Base-by-base conservation (phyloP, 2,113 vertebrate species). In the Myotis yumanensis region DNA sequence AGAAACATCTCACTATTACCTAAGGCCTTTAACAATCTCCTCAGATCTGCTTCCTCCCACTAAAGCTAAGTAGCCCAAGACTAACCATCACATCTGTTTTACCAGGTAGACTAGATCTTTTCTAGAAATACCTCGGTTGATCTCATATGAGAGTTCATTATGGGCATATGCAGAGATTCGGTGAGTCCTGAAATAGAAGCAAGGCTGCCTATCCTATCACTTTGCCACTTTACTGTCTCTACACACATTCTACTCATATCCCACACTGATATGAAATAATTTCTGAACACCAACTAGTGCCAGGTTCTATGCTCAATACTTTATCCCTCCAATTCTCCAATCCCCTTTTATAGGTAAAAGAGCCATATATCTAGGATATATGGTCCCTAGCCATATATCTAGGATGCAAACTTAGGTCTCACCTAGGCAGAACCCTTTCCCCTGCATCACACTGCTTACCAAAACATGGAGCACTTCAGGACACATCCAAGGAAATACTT, bases 11-110 rank as follows among this genome's bases (percentile, higher is more conserved):
- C 30, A 64, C 51, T 69, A 92, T 75, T 51, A 81, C 35, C 25
- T 80, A 43, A 93, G 73, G 77, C 23, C 48, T 84, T 96, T 72
- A 96, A 91, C 17, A 80, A 57, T 85, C 83, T 89, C 77, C 87
- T 95, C 89, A 83, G 11, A 94, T 52, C 79, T 94, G 71, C 77
- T 92, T 94, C 59, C 15, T 69, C 87, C 59, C 59, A 87, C 75
- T 76, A 96, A 77, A 95, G 43, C 28, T 51, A 90, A 89, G 40
- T 76, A 75, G 72, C n/a, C 71, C 75, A 76, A 30, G 64, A 87
- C 17, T 76, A 87, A 94, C 71, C 23, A 86, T 54, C 15, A 68
- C 4, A 71, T 51, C 57, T 96, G 30, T 86, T 93, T 77, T 73
- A 23, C 20, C 64, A 91, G 8, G 51, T 23, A 86, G 64, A 71